These are phyloP conservation scores for Orthonyx spaldingii DNA, from an alignment of 2,113 vertebrate genomes.

Conservation along the genomic window DNA sequence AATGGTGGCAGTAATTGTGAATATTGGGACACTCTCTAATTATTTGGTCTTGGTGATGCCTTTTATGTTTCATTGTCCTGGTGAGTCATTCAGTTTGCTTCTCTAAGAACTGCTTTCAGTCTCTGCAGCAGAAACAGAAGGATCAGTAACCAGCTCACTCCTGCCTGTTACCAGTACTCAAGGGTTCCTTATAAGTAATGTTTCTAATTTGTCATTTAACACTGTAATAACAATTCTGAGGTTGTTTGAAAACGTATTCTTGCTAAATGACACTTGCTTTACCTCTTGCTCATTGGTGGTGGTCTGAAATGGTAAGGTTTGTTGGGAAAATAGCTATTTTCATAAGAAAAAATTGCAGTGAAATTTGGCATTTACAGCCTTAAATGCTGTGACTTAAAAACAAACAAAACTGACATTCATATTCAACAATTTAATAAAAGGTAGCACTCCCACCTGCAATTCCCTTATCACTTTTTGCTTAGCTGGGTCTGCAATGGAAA, in stretches of 20 bases:
- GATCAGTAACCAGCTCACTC: neutral
- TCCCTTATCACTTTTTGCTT: neutral
- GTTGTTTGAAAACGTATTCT: neutral
- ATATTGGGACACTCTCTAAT: neutral
- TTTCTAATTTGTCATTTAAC: neutral
- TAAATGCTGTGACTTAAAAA: neutral
- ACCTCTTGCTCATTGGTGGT: neutral
- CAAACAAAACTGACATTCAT: neutral
- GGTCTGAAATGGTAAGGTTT: neutral
- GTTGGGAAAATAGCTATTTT: neutral
- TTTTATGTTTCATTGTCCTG: neutral
- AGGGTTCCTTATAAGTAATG: neutral
- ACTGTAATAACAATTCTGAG: rapidly evolving
- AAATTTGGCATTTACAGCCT: neutral
- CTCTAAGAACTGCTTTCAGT: neutral
- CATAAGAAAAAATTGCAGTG: neutral
- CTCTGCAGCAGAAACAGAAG: neutral
- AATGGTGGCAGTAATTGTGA: neutral
- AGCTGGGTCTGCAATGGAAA: neutral
- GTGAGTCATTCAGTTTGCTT: neutral
- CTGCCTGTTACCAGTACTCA: neutral
- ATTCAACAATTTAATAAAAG: neutral
- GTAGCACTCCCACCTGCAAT: neutral
- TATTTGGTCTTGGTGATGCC: neutral
- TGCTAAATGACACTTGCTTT: neutral